A percentile compares a stretch with the other conserved stretches of the same genome.
phyloP scores from a whole-genome alignment of 1,140 invertebrate genomes.

The Drosophila sechellia region DNA sequence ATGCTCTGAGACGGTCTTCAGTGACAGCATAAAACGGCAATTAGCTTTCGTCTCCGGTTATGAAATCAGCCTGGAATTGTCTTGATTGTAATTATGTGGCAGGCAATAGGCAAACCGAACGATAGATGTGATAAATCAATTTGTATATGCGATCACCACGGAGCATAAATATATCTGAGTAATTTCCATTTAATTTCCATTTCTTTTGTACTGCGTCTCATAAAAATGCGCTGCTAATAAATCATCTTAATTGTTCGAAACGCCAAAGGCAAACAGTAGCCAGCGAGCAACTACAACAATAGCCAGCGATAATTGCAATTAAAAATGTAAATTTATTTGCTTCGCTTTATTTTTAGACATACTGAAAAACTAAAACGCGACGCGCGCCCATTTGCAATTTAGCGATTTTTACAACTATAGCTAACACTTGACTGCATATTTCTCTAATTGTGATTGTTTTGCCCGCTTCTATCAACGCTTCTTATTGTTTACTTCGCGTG shows the following conservation, averaged over 20 bases:
- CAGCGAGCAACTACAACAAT: constrained; percentile 57
- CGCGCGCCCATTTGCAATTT: constrained; percentile 75
- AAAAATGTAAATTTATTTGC: constrained; percentile 80
- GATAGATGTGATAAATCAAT: constrained; percentile 66
- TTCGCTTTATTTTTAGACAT: constrained; percentile 75
- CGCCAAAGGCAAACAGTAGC: constrained; percentile 77
- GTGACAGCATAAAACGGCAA: constrained; percentile 77
- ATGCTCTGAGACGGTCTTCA: constrained; percentile 42
- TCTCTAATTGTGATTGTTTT: constrained; percentile 64
- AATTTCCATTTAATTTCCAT: constrained; percentile 43
- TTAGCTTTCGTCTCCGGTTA: constrained; percentile 58
- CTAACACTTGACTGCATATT: constrained; percentile 67
- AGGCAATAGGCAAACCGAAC: neutral
- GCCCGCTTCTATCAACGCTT: constrained; percentile 25
- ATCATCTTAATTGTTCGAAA: constrained; percentile 77
- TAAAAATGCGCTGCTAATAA: constrained; percentile 76
- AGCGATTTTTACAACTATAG: constrained; percentile 54
- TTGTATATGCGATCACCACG: constrained; percentile 37
- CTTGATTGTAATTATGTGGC: constrained; percentile 37
- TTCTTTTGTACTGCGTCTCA: constrained; percentile 64
- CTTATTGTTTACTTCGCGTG: constrained; percentile 54
- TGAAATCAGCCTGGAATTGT: constrained; percentile 58
- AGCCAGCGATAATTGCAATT: constrained; percentile 76
- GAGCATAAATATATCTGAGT: constrained; percentile 65
- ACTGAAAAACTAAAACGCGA: constrained; percentile 57